A percentile compares a stretch with the other conserved stretches of the same genome.
phyloP scores from a whole-genome alignment of 2,888 invertebrate species.

The Autographa gamma region DNA sequence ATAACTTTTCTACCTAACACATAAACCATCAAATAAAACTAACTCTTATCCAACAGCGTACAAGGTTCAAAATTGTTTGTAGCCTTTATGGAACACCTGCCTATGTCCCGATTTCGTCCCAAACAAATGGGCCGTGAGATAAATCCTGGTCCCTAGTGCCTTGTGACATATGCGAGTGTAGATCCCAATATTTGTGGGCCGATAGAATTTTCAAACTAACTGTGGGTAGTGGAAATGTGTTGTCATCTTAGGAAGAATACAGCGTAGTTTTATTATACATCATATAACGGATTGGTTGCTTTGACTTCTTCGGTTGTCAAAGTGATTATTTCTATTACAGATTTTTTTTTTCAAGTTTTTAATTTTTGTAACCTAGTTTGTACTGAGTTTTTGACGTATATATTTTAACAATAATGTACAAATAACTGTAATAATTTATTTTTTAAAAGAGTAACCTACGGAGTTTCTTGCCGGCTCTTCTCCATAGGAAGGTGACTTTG shows the following conservation, averaged over 20 bases:
- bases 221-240: neutral
- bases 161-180: neutral
- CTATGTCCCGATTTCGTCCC: neutral
- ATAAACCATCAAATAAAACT: neutral
- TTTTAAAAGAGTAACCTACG: too few relatives aligned
- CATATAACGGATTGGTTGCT: too few relatives aligned
- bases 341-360: too few relatives aligned
- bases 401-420: too few relatives aligned
- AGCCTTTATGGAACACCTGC: neutral
- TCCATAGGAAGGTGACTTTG: too few relatives aligned
- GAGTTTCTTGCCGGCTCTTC: too few relatives aligned
- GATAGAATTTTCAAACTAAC: neutral
- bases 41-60: neutral
- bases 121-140: neutral
- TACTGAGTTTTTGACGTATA: too few relatives aligned
- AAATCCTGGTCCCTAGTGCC: neutral
- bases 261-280: too few relatives aligned
- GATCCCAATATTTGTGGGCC: neutral
- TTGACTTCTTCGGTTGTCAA: too few relatives aligned
- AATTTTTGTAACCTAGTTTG: too few relatives aligned
- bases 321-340: too few relatives aligned
- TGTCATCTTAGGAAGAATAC: neutral
- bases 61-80: neutral
- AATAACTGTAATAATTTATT: too few relatives aligned
- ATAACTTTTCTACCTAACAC: neutral